Conservation (phyloP, 2,113 vertebrate genomes). For the Sterna hirundo region DNA sequence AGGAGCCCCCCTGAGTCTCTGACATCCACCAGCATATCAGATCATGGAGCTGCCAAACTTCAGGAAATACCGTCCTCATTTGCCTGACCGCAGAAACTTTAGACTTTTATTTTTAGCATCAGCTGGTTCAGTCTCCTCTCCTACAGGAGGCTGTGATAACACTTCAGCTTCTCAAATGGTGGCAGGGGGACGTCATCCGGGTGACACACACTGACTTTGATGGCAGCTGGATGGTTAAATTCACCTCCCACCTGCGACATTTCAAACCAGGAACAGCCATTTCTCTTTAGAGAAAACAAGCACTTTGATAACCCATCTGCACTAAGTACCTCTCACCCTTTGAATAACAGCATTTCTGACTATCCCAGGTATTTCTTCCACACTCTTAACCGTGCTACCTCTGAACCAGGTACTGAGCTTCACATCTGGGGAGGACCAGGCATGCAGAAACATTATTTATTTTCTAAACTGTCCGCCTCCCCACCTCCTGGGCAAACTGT, state of each 20-base stretch:
- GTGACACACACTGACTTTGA: background rate
- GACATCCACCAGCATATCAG: background rate
- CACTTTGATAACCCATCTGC: background rate
- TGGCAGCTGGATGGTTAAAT: background rate
- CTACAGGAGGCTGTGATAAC: background rate
- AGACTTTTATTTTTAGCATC: background rate
- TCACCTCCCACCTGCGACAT: background rate
- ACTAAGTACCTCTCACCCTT: background rate
- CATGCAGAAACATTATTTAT: background rate
- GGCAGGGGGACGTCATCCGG: background rate
- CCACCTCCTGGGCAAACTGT: background rate
- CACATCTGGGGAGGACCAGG: background rate
- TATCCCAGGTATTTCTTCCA: background rate
- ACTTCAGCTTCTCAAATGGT: background rate
- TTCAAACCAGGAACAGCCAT: background rate
- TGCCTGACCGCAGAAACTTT: background rate
- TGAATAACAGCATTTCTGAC: background rate
- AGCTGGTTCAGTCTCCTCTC: background rate
- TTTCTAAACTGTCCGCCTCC: background rate
- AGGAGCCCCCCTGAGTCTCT: background rate
- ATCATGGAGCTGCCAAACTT: background rate
- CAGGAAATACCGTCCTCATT: background rate
- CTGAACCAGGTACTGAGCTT: background rate
- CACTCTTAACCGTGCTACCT: background rate
- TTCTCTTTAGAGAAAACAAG: background rate